Conservation (phyloP, 2,113 vertebrate species). For the Carollia perspicillata region DNA sequence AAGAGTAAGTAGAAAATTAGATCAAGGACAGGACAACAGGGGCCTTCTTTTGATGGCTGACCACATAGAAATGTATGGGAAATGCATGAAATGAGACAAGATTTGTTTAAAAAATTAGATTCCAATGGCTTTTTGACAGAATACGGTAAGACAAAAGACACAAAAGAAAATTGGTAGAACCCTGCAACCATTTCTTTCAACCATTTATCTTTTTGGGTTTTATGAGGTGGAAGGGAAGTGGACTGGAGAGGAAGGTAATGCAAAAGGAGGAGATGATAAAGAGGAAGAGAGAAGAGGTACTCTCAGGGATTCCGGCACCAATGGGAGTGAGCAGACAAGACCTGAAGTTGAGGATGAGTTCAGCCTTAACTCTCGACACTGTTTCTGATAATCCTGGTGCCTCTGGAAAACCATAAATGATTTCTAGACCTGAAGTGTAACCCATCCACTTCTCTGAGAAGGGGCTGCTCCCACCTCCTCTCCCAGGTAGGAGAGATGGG, state of each 20-base stretch:
- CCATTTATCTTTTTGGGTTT: not conserved
- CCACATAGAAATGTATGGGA: not conserved
- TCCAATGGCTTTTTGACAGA: not conserved
- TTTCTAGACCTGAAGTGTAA: not conserved
- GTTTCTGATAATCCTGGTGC: not conserved
- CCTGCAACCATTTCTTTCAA: not conserved
- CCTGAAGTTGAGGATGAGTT: not conserved
- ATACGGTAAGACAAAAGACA: not conserved
- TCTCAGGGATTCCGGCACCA: not conserved
- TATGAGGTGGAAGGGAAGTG: not conserved
- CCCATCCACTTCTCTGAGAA: not conserved
- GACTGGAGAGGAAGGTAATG: not conserved
- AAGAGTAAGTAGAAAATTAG: not conserved
- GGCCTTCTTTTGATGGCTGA: not conserved
- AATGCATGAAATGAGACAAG: not conserved
- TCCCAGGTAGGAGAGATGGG: accelerated
- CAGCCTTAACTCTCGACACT: not conserved
- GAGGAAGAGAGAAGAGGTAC: not conserved
- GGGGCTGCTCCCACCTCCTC: not conserved
- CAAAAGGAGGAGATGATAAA: not conserved
- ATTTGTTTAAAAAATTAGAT: not conserved
- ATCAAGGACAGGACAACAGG: not conserved
- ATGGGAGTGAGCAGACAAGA: not conserved
- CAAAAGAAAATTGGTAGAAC: not conserved
- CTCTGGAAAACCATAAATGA: not conserved